A percentile compares a stretch with the other conserved stretches of the same genome.
Evolutionary conservation across 2,888 invertebrate species (phyloP).

Genomic region (Pseudanteris insignis): DNA sequence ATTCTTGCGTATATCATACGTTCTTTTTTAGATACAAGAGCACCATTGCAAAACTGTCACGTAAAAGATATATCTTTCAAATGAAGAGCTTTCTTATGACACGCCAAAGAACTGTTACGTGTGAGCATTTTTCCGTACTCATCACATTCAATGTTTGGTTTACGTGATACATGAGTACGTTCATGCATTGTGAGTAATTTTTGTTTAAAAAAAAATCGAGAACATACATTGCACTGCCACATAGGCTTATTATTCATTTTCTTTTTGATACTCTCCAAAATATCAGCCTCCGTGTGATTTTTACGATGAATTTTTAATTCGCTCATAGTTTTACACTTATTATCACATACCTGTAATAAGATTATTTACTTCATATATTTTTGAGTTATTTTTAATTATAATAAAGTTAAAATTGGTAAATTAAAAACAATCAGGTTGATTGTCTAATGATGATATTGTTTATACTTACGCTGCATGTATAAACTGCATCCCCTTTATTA

Average conservation of each 20-base stretch:
- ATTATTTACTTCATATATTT: background rate
- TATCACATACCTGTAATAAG: conserved; percentile 52
- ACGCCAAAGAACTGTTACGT: conserved; percentile 55
- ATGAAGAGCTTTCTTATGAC: conserved; percentile 66
- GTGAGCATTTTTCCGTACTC: conserved; percentile 57
- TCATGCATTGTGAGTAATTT: conserved; percentile 54
- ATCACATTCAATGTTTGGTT: conserved; percentile 49
- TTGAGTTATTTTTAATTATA: conserved; percentile 1
- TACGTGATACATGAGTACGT: conserved; percentile 51
- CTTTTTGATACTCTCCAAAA: conserved; percentile 50
- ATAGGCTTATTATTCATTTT: conserved; percentile 47
- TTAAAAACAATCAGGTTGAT: too few relatives aligned
- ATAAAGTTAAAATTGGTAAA: too few relatives aligned
- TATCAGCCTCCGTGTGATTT: conserved; percentile 54
- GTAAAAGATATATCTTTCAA: conserved; percentile 64
- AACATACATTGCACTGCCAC: conserved; percentile 55
- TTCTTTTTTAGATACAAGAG: conserved; percentile 64
- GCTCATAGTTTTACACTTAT: conserved; percentile 56
- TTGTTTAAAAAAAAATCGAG: conserved; percentile 52
- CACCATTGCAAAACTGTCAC: conserved; percentile 65
- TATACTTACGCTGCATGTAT: conserved; percentile 51
- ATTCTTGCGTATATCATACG: conserved; percentile 63
- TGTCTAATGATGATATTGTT: too few relatives aligned
- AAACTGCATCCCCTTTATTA: conserved; percentile 50
- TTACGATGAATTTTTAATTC: conserved; percentile 57